A percentile compares a stretch with the other conserved stretches of the same genome.
phyloP scores from a whole-genome alignment of 2,888 invertebrate genomes.

The Ernsta delagoae region DNA sequence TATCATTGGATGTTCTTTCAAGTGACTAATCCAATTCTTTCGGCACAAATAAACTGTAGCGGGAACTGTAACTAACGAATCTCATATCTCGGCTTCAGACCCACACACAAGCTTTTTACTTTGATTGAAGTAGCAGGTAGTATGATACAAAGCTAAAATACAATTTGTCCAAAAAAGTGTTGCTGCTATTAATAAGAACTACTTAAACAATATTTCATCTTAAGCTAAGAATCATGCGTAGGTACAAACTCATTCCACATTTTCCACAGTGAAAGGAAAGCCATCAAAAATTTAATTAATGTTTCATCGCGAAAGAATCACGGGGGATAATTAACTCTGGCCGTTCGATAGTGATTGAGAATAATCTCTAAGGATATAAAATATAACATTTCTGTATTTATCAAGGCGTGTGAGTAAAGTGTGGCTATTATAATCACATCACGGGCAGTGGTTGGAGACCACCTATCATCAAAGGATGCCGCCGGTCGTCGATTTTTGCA shows the following conservation, averaged over 20 bases:
- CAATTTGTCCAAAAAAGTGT: conserved; percentile 23
- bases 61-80: conserved; percentile 66
- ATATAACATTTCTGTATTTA: conserved; percentile 58
- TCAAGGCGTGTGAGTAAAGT: conserved; percentile 69
- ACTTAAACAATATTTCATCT: conserved; percentile 41
- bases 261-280: conserved; percentile 54
- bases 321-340: conserved; percentile 55
- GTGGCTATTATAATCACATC: conserved; percentile 84
- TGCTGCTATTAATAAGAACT: no score
- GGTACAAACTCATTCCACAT: conserved; percentile 47
- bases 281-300: conserved; percentile 67
- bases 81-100: conserved; percentile 57
- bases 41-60: conserved; percentile 68
- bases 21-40: conserved; percentile 77
- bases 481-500: conserved; percentile 77
- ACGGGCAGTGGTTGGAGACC: conserved; percentile 68
- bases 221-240: conserved; percentile 38
- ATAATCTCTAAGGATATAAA: conserved; percentile 52
- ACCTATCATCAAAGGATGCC: conserved; percentile 81
- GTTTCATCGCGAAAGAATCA: conserved; percentile 58
- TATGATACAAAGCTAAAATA: background rate
- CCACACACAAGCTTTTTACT: conserved; percentile 46
- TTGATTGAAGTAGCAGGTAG: conserved; percentile 38
- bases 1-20: conserved; percentile 74
- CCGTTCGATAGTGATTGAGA: conserved; percentile 56